These are phyloP conservation scores for Drosophila navojoa DNA, from an alignment of 1,140 invertebrate genomes.

Conservation along the genomic window DNA sequence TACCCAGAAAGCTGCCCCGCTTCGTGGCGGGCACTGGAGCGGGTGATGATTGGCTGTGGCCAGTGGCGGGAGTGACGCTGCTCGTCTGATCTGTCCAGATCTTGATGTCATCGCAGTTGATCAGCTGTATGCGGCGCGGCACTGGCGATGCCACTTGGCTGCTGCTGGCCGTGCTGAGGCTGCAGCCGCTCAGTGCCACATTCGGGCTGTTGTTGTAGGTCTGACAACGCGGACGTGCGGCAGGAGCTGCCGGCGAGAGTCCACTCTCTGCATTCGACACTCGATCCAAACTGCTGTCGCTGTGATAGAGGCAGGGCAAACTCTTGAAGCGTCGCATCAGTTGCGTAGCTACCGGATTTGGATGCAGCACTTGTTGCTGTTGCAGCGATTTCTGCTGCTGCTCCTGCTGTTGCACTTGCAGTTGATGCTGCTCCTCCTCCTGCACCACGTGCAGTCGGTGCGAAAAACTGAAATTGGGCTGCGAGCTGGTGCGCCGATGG, in stretches of 20 bases:
- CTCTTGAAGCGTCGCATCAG: slow-evolving; percentile 59
- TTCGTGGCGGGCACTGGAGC: slow-evolving; percentile 15
- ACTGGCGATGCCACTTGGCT: slow-evolving; percentile 26
- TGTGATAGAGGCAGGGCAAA: slow-evolving; percentile 43
- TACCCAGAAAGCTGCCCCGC: slow-evolving; percentile 58
- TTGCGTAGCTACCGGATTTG: background rate
- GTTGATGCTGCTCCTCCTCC: slow-evolving; percentile 42
- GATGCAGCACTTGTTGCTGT: background rate
- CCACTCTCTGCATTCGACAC: background rate
- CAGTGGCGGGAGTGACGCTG: background rate
- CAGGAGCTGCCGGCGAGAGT: background rate
- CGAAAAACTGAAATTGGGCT: slow-evolving; percentile 79
- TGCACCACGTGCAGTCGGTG: slow-evolving; percentile 70
- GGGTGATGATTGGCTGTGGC: background rate
- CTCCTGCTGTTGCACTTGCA: background rate
- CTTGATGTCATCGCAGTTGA: slow-evolving; percentile 79
- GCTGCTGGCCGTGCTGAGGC: slow-evolving; percentile 39
- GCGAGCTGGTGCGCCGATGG: slow-evolving; percentile 73
- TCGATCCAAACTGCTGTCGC: slow-evolving; percentile 1
- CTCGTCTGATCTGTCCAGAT: slow-evolving; percentile 76
- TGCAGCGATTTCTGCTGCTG: background rate
- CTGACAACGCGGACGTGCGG: slow-evolving; percentile 22
- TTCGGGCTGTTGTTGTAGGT: slow-evolving; percentile 21
- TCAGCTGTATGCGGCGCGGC: slow-evolving; percentile 61
- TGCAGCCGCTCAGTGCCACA: slow-evolving; percentile 20